Percentiles rank a stretch among this genome's conserved stretches.
These are phyloP conservation scores for Macrosiphum euphorbiae DNA, from an alignment of 2,888 invertebrate species.

Conservation along the genomic window DNA sequence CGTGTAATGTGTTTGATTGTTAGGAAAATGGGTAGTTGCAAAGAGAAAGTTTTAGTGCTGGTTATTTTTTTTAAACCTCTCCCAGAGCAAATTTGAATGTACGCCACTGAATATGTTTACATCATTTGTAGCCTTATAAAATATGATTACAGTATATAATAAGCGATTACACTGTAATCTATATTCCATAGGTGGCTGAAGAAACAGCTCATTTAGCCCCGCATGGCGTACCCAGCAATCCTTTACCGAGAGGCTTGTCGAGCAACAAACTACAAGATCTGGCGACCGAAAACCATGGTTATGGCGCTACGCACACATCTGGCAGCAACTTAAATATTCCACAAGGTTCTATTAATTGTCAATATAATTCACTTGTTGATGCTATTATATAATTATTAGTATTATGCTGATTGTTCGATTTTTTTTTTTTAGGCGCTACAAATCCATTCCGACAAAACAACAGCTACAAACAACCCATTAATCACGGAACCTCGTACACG, in stretches of 20 bases:
- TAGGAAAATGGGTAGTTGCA: too few relatives aligned
- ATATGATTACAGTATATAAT: not conserved
- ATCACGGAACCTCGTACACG: slow-evolving; percentile 31
- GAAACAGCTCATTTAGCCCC: slow-evolving; percentile 91
- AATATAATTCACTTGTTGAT: not conserved
- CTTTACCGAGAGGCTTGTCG: slow-evolving; percentile 87
- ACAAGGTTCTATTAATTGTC: slow-evolving; percentile 26
- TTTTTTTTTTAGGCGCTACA: slow-evolving; percentile 22
- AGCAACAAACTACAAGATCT: slow-evolving; percentile 85
- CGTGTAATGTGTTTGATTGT: too few relatives aligned
- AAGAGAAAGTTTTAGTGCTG: too few relatives aligned
- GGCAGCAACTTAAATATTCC: slow-evolving; percentile 60
- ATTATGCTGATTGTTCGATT: not conserved
- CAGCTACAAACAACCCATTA: slow-evolving; percentile 49
- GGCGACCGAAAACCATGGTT: slow-evolving; percentile 82
- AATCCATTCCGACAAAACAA: slow-evolving; percentile 61
- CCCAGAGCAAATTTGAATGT: too few relatives aligned
- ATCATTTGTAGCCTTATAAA: not conserved
- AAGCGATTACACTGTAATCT: not conserved
- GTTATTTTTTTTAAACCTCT: too few relatives aligned
- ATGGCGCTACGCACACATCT: slow-evolving; percentile 73
- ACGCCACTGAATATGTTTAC: too few relatives aligned
- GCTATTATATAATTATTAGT: not conserved
- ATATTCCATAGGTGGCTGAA: slow-evolving; percentile 73
- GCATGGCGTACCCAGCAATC: slow-evolving; percentile 95